Conservation (phyloP, 1,140 invertebrate genomes). For the Lucilia cuprina region DNA sequence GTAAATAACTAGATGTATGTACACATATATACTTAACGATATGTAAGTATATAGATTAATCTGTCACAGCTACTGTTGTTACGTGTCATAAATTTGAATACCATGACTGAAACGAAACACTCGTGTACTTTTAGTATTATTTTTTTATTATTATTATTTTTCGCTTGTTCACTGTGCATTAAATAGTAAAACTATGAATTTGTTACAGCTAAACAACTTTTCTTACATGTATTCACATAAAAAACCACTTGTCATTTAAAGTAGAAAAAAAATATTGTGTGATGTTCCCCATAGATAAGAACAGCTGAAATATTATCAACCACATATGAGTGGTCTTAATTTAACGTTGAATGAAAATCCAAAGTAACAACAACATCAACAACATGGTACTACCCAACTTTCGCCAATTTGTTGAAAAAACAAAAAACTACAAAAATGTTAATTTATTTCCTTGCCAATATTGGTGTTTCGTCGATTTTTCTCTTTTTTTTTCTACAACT, state of each 20-base stretch:
- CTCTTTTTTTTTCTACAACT: background rate
- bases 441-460: constrained; percentile 17
- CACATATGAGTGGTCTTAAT: background rate
- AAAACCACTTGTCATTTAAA: background rate
- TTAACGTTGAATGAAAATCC: background rate
- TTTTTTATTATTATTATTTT: background rate
- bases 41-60: background rate
- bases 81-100: constrained; percentile 4
- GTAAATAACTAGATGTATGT: background rate
- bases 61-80: constrained; percentile 13
- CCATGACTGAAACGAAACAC: background rate
- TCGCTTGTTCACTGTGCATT: background rate
- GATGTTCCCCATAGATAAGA: constrained; percentile 9
- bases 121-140: background rate
- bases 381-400: background rate
- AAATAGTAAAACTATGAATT: background rate
- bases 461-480: background rate
- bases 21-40: too few species aligned
- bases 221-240: background rate
- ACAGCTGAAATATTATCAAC: background rate
- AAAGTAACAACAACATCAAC: background rate
- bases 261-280: background rate
- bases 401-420: constrained; percentile 1
- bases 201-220: background rate
- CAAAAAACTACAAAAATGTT: background rate